A percentile compares a stretch with the other conserved stretches of the same genome.
Conservation (phyloP, 2,888 invertebrate species). For the Zhuqinia jingwanae region DNA sequence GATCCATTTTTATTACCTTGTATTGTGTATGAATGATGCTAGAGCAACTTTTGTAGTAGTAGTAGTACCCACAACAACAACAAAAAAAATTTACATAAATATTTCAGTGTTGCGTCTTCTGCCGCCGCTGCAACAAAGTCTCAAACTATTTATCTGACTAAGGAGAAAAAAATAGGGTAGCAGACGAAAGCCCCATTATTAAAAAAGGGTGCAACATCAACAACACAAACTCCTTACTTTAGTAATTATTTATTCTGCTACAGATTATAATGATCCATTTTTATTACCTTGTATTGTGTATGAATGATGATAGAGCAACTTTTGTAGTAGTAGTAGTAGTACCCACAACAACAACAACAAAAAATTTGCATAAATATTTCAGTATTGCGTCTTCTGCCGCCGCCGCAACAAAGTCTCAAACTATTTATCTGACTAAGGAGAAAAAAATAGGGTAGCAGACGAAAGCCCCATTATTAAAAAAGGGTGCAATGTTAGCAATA, state of each 20-base stretch:
- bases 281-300: background rate
- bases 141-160: too few species aligned
- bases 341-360: background rate
- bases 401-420: too few species aligned
- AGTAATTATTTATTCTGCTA: background rate
- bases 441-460: conserved; percentile 7
- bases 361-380: background rate
- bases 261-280: background rate
- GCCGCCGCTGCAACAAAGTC: too few species aligned
- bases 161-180: conserved; percentile 5
- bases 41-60: too few species aligned
- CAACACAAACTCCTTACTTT: background rate
- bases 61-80: too few species aligned
- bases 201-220: background rate
- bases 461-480: conserved; percentile 29
- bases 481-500: background rate
- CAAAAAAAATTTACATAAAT: background rate
- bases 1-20: background rate
- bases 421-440: too few species aligned
- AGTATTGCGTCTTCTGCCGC: background rate
- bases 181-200: conserved; percentile 25
- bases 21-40: too few species aligned
- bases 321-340: too few species aligned
- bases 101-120: background rate
- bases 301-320: too few species aligned